Percentiles rank a stretch among this genome's conserved stretches.
Conservation (phyloP, 1,140 invertebrate species). For the Leptonema lineaticorne region DNA sequence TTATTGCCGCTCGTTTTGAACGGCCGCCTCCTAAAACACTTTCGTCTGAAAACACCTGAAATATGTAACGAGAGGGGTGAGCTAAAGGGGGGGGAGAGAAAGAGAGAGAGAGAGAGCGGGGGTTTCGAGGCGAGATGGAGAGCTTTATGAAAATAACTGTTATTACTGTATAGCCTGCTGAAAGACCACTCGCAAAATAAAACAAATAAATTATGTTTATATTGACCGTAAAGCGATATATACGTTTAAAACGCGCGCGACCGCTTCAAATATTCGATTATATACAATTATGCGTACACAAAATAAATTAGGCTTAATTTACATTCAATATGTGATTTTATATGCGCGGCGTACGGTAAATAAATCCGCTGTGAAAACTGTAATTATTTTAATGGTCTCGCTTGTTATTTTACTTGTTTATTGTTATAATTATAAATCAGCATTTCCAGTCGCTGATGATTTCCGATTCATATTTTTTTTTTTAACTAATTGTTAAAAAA, state of each 20-base stretch:
- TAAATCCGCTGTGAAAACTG: no score
- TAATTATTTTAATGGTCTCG: no score
- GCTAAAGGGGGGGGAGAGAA: not conserved
- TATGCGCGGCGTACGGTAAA: no score
- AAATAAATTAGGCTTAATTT: no score
- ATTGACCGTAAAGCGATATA: constrained; percentile 21
- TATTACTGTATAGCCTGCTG: constrained; percentile 31
- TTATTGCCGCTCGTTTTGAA: constrained; percentile 26
- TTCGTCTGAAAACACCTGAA: constrained; percentile 21
- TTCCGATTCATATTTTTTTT: no score
- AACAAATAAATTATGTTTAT: constrained; percentile 33
- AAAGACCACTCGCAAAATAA: constrained; percentile 31
- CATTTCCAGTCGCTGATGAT: no score
- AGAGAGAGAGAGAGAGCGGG: not conserved
- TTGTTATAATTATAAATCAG: no score
- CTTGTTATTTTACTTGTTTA: no score
- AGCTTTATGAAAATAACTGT: constrained; percentile 30
- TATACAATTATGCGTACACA: not conserved
- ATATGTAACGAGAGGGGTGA: not conserved
- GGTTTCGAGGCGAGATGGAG: not conserved
- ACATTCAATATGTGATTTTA: no score
- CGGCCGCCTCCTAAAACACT: constrained; percentile 14
- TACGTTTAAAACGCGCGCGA: not conserved
- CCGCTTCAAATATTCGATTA: not conserved
- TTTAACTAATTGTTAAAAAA: no score